Conservation (phyloP, 53 echinoderm and acorn worm genomes). For the Henricia sp. region DNA sequence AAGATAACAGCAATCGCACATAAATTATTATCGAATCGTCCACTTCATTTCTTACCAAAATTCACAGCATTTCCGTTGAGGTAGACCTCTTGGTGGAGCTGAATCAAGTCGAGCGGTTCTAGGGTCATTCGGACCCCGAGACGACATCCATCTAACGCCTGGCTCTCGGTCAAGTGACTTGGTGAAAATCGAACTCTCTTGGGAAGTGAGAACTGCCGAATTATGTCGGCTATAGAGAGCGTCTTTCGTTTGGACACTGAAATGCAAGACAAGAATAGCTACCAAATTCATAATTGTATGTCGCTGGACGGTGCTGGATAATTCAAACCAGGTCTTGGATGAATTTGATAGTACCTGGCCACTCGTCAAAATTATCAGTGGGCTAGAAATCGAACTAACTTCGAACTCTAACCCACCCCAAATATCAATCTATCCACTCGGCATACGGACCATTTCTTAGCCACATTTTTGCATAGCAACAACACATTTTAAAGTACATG, state of each 20-base stretch:
- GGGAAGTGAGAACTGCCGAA: conserved; percentile 74
- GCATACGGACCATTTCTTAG: no score
- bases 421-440: no score
- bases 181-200: conserved; percentile 70
- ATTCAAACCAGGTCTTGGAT: no score
- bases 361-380: no score
- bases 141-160: conserved; percentile 24
- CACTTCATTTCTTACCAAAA: conserved; percentile 86
- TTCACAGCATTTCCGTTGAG: conserved; percentile 95
- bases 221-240: conserved; percentile 55
- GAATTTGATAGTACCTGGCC: no score
- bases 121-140: conserved; percentile 63
- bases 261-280: no score
- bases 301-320: no score
- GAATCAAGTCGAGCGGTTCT: conserved; percentile 67
- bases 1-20: neutral
- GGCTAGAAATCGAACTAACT: no score
- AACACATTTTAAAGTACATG: no score
- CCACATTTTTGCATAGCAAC: no score
- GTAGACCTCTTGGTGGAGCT: conserved; percentile 73
- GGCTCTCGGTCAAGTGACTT: neutral
- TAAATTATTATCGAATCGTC: neutral
- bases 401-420: no score
- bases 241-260: conserved; percentile 43
- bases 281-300: no score